Conservation (phyloP, 2,888 invertebrate genomes). For the Schizaphis graminum region DNA sequence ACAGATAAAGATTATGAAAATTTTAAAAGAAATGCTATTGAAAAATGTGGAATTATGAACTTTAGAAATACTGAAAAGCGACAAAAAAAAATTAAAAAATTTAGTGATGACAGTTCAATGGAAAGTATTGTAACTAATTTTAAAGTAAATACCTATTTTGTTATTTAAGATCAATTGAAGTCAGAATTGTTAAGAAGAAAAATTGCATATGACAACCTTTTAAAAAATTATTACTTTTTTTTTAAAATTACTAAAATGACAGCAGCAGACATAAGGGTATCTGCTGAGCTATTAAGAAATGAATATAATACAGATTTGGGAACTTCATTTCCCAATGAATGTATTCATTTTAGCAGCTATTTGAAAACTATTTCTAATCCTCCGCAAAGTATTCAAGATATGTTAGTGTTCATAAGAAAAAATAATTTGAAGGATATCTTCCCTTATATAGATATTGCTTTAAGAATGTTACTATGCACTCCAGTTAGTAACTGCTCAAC, state of each 20-base stretch:
- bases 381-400: not conserved
- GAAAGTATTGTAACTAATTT: not conserved
- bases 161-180: not conserved
- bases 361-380: not conserved
- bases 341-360: not conserved
- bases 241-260: not conserved
- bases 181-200: slow-evolving; percentile 1
- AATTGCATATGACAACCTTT: not conserved
- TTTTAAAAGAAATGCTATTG: not conserved
- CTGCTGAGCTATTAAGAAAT: not conserved
- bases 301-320: not conserved
- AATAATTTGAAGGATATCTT: not conserved
- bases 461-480: not conserved
- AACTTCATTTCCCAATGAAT: slow-evolving; percentile 3
- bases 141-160: not conserved
- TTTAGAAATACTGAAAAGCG: not conserved
- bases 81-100: not conserved
- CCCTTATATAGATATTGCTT: not conserved
- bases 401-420: not conserved
- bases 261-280: not conserved
- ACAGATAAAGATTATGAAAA: not conserved
- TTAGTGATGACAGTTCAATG: not conserved
- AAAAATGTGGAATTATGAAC: not conserved
- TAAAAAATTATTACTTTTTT: not conserved
- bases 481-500: not conserved